Base-by-base conservation (phyloP, 2,888 invertebrate genomes). In the Morpho helenor region DNA sequence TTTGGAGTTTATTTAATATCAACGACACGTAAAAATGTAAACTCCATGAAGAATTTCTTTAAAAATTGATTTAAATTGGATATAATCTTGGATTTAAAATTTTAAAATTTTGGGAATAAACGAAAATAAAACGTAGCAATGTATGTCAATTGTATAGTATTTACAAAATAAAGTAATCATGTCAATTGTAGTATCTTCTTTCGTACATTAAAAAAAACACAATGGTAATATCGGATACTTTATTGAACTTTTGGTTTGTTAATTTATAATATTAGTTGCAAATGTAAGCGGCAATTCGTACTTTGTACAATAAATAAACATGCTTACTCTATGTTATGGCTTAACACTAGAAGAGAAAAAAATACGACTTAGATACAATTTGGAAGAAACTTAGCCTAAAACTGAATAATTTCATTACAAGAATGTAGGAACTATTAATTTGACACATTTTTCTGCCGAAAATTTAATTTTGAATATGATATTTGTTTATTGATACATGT, bases 281-380 rank as follows among this genome's bases (percentile, higher is more conserved):
- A 44, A 41, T 44, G 42, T 42, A 51, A 23, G 45, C 41, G 57
- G 46, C 48, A 56, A 53, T 64, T 58, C 57, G 78, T 83, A 83
- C 81, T 85, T 80, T 76, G 85, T 85, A 86, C 82, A 84, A 87
- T 85, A 86, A 86, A 85, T 84, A 76, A 75, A 72, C 70, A 66
- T 72, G 22, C 72, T 61, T 67, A 68, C 50, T 62, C 65, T 69
- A 70, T 8, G 16, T 56, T 23, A 48, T 42, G 46, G 9, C 48
- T 52, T 58, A 61, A 58, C 58, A 61, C 58, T 61, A 58, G 52
- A 23, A 52, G 44, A 57, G 16, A 43, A 47, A 39, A 53, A 45
- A 40, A 40, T 22, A 52, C 31, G 52, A 16, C 7, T 52, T 44
- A 46, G 23, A 16, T 44, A 10, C 7, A 10, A 51, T 47, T 56